These are phyloP conservation scores for Grallaria varia DNA, from an alignment of 2,113 vertebrate species.

Conservation along the genomic window DNA sequence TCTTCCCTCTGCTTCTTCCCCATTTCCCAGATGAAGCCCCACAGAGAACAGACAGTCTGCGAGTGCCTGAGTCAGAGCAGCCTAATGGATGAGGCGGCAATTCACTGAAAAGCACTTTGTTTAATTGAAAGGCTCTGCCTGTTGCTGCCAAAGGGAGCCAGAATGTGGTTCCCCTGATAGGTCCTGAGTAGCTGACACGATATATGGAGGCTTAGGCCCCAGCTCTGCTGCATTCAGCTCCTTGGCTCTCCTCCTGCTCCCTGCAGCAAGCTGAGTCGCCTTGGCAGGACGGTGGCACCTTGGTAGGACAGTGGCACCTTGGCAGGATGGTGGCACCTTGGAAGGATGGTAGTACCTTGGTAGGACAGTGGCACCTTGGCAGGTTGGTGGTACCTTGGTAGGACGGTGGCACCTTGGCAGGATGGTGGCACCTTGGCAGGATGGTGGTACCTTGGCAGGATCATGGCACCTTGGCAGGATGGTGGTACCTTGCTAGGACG, in stretches of 20 bases:
- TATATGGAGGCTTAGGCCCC: not conserved
- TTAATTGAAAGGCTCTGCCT: constrained; percentile 52
- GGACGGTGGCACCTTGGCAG: no score
- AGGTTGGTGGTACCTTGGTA: not conserved
- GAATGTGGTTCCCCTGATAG: not conserved
- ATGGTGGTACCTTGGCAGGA: no score
- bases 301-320: not conserved
- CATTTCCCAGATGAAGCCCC: constrained; percentile 17
- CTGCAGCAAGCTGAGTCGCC: constrained; percentile 2
- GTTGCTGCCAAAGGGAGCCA: constrained; percentile 11
- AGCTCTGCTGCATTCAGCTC: not conserved
- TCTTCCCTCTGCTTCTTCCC: not conserved
- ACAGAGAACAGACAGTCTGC: not conserved
- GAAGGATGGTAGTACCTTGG: not conserved
- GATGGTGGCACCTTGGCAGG: not conserved
- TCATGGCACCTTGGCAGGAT: not conserved
- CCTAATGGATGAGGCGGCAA: constrained; percentile 53
- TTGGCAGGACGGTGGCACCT: not conserved
- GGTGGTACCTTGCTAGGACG: not conserved
- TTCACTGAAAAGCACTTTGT: constrained; percentile 31
- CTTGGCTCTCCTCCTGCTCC: constrained; percentile 34
- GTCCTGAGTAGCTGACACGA: not conserved
- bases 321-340: not conserved
- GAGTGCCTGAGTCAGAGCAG: constrained; percentile 3
- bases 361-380: no score